Percentiles rank a stretch among this genome's conserved stretches.
Conservation (phyloP, 1,140 invertebrate species). For the Lasioglossum albipes region DNA sequence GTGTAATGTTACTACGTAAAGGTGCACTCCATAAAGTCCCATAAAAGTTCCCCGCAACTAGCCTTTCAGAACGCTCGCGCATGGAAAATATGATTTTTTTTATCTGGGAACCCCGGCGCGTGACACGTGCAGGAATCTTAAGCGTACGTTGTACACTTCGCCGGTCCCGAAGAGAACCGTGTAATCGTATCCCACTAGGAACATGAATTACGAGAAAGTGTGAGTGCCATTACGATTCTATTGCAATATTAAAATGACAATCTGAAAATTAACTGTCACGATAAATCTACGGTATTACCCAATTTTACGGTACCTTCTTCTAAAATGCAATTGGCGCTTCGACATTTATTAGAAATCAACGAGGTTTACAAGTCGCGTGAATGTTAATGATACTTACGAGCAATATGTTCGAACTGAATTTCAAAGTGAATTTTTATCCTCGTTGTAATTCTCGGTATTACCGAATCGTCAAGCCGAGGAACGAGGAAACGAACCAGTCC, state of each 20-base stretch:
- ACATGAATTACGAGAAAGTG: background rate
- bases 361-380: too few species aligned
- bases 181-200: background rate
- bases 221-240: background rate
- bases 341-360: too few species aligned
- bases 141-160: background rate
- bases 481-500: too few species aligned
- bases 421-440: too few species aligned
- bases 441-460: too few species aligned
- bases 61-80: conserved; percentile 29
- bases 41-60: conserved; percentile 44
- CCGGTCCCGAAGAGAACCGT: background rate
- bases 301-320: too few species aligned
- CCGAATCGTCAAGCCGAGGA: too few species aligned
- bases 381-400: too few species aligned
- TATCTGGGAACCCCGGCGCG: background rate
- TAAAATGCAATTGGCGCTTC: too few species aligned
- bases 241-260: background rate
- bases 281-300: too few species aligned
- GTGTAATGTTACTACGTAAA: conserved; percentile 57
- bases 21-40: conserved; percentile 46
- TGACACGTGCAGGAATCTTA: conserved; percentile 40
- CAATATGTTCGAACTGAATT: too few species aligned
- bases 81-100: conserved; percentile 33
- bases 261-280: too few species aligned